Evolutionary conservation across 2,888 invertebrate species (phyloP).

Genomic region (Chrysotoxum bicinctum): DNA sequence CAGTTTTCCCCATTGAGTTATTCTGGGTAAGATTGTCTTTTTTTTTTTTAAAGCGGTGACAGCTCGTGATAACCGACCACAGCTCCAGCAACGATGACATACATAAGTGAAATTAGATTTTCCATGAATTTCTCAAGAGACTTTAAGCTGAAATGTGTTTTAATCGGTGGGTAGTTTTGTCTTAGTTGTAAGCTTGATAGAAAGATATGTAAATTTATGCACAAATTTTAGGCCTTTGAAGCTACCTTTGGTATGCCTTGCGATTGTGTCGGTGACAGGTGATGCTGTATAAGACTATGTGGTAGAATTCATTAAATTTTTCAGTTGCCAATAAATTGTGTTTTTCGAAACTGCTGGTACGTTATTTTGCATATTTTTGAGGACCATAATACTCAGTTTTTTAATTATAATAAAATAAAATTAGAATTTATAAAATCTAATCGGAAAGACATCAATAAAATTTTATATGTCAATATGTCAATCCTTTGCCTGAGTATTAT

Average conservation of each 20-base stretch:
- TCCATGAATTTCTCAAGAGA: conserved; percentile 26
- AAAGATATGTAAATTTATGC: conserved; percentile 47
- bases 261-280: conserved; percentile 30
- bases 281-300: neutral
- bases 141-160: neutral
- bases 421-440: neutral
- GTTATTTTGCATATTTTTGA: neutral
- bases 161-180: neutral
- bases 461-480: neutral
- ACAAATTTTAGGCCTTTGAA: conserved; percentile 19
- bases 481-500: too few species aligned
- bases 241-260: neutral
- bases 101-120: conserved; percentile 25
- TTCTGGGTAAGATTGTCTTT: neutral
- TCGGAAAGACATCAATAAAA: neutral
- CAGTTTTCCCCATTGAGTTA: neutral
- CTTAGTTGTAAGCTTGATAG: neutral
- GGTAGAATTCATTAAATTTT: conserved; percentile 30
- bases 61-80: conserved; percentile 11
- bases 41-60: neutral
- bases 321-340: conserved; percentile 15
- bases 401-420: neutral
- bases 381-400: neutral
- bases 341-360: neutral
- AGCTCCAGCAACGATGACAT: neutral